phyloP scores from a whole-genome alignment of 2,888 invertebrate genomes.

The Octonoba sinensis region DNA sequence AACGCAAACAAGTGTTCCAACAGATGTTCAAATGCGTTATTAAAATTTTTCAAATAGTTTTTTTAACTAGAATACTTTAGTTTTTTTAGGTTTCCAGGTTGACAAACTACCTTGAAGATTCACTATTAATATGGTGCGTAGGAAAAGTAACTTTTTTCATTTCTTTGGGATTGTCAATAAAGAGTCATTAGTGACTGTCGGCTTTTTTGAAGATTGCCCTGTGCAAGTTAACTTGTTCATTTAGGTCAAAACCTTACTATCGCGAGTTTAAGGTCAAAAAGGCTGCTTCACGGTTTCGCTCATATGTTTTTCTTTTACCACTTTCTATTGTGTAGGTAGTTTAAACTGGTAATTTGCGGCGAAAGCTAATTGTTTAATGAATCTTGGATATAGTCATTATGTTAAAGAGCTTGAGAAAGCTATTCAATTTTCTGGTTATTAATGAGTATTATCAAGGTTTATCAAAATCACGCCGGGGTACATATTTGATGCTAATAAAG shows the following conservation, averaged over 20 bases:
- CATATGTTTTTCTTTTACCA: neutral
- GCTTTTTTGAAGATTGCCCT: constrained; percentile 41
- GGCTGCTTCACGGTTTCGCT: constrained; percentile 9
- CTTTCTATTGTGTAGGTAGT: constrained; percentile 26
- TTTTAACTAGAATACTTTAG: neutral
- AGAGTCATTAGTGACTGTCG: constrained; percentile 42
- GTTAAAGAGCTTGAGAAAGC: neutral
- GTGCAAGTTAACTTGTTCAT: constrained; percentile 43
- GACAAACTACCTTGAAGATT: constrained; percentile 39
- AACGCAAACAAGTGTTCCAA: too few relatives aligned
- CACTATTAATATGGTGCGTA: constrained; percentile 32
- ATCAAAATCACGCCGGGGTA: too few relatives aligned
- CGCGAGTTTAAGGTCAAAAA: constrained; percentile 46
- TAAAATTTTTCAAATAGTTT: too few relatives aligned
- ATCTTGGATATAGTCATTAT: too few relatives aligned
- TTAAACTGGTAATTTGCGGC: constrained; percentile 36
- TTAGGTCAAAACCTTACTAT: constrained; percentile 46
- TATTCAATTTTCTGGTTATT: neutral
- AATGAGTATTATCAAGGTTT: neutral
- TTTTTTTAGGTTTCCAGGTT: constrained; percentile 42
- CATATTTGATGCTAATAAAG: too few relatives aligned
- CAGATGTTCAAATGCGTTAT: too few relatives aligned
- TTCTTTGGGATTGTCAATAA: constrained; percentile 29
- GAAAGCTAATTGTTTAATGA: constrained; percentile 38
- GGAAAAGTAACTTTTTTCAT: constrained; percentile 19